Conservation (phyloP, 64 coral and sea anemone species). For the Orbicella faveolata region DNA sequence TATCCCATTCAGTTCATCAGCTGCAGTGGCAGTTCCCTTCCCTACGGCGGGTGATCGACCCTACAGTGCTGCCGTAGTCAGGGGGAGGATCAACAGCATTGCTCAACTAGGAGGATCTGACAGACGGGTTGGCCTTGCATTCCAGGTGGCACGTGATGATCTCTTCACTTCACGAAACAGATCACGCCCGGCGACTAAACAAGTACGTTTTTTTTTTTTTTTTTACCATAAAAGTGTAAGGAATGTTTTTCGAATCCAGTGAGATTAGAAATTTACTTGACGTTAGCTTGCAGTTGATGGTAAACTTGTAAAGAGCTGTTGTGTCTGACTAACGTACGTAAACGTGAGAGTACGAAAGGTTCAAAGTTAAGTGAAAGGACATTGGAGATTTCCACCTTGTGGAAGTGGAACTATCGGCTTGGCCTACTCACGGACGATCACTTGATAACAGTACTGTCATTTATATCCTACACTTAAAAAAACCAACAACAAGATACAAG, state of each 20-base stretch:
- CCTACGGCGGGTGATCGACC: conserved; percentile 31
- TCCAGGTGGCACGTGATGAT: conserved; percentile 36
- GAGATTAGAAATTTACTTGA: not conserved
- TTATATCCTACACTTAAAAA: too few species aligned
- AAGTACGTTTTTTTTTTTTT: conserved; percentile 31
- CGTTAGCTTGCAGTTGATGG: too few species aligned
- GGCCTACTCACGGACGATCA: too few species aligned
- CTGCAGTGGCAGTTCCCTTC: conserved; percentile 56
- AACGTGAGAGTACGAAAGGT: too few species aligned
- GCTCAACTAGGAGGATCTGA: conserved; percentile 11
- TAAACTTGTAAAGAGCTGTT: too few species aligned
- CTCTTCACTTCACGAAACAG: conserved; percentile 57
- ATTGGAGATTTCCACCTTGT: too few species aligned
- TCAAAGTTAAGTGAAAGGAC: too few species aligned
- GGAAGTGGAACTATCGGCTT: too few species aligned
- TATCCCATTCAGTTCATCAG: conserved; percentile 53
- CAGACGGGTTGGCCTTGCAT: conserved; percentile 52
- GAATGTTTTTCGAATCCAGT: not conserved
- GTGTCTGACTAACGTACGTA: not conserved
- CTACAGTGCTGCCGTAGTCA: conserved; percentile 42
- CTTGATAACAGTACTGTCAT: too few species aligned
- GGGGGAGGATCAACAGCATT: conserved; percentile 46
- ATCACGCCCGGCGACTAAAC: conserved; percentile 41
- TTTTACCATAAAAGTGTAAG: too few species aligned
- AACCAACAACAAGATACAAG: too few species aligned